Percentiles rank a stretch among this genome's conserved stretches.
phyloP scores from a whole-genome alignment of 2,797 vertebrate species.

The Cuculus canorus region DNA sequence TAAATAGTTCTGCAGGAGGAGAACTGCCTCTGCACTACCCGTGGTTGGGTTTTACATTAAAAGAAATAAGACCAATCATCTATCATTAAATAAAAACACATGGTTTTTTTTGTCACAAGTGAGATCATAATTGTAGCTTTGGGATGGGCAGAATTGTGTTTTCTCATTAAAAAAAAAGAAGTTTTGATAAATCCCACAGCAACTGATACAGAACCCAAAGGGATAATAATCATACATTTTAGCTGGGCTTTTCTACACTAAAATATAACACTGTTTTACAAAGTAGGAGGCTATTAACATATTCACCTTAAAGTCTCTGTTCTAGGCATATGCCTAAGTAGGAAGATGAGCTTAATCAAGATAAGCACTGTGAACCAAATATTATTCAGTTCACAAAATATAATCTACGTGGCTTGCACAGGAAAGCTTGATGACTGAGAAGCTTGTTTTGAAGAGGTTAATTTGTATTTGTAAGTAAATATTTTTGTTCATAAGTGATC shows the following conservation, averaged over 20 bases:
- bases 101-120: background rate
- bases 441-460: conserved; percentile 1
- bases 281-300: background rate
- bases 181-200: background rate
- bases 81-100: background rate
- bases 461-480: conserved; percentile 38
- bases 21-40: background rate
- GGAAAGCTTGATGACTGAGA: background rate
- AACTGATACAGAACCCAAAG: background rate
- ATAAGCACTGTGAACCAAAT: background rate
- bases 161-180: background rate
- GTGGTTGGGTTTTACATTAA: background rate
- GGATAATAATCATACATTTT: background rate
- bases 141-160: background rate
- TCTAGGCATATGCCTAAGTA: background rate
- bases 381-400: background rate
- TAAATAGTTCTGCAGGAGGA: background rate
- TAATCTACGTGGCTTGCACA: background rate
- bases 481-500: background rate
- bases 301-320: background rate
- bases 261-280: background rate
- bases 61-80: background rate
- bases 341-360: background rate
- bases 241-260: background rate
- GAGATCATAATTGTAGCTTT: background rate